Evolutionary conservation across 2,113 vertebrate species (phyloP).

Genomic region (Eulemur macaco): DNA sequence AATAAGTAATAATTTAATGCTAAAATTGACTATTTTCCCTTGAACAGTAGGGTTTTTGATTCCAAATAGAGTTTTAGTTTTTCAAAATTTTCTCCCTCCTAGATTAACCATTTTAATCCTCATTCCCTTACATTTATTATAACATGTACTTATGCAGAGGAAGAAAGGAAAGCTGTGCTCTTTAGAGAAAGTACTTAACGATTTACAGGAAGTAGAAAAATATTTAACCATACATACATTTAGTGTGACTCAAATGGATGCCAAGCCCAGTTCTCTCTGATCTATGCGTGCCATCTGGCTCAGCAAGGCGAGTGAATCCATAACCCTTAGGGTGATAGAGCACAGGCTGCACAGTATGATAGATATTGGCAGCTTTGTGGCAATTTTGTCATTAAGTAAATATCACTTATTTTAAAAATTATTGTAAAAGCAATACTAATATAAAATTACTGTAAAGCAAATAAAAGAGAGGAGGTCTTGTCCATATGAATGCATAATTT

Average conservation of each 20-base stretch:
- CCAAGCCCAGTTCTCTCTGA: not conserved
- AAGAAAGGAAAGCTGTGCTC: constrained; percentile 12
- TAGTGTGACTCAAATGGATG: not conserved
- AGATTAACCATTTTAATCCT: not conserved
- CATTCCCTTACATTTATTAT: not conserved
- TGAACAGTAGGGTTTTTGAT: not conserved
- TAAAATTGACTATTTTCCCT: not conserved
- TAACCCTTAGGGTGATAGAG: not conserved
- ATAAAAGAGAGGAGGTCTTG: not conserved
- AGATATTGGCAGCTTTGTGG: not conserved
- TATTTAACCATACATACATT: constrained; percentile 26
- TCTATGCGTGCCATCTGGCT: not conserved
- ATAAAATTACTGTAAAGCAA: not conserved
- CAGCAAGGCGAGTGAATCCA: not conserved
- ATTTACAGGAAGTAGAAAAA: constrained; percentile 10
- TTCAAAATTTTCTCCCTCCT: not conserved
- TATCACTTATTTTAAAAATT: not conserved
- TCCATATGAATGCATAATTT: not conserved
- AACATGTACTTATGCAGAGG: not conserved
- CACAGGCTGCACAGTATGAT: not conserved
- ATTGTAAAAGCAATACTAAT: not conserved
- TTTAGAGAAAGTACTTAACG: constrained; percentile 16
- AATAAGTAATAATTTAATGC: not conserved
- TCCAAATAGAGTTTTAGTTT: not conserved
- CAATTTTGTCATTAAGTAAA: constrained; percentile 15